Conservation (phyloP, 2,797 vertebrate genomes). For the Oophaga sylvatica region DNA sequence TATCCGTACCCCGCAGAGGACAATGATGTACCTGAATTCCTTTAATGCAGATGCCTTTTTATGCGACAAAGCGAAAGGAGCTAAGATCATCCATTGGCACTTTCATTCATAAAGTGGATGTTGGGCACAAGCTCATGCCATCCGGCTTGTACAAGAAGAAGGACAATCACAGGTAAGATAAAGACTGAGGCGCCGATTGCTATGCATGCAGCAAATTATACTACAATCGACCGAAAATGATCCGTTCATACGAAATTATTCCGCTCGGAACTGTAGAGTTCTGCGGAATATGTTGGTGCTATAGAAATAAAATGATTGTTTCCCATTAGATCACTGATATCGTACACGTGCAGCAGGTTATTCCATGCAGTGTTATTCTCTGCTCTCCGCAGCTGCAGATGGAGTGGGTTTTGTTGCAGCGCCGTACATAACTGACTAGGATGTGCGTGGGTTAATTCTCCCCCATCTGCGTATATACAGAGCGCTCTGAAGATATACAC, state of each 20-base stretch:
- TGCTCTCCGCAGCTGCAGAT: background rate
- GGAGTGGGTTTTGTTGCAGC: background rate
- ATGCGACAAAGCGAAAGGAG: slow-evolving; percentile 84
- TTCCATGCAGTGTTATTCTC: background rate
- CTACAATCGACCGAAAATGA: too few species aligned
- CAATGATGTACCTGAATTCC: slow-evolving; percentile 47
- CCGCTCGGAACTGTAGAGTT: too few species aligned
- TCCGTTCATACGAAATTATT: too few species aligned
- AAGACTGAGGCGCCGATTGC: background rate
- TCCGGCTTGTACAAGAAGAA: slow-evolving; percentile 69
- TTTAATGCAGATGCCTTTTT: slow-evolving; percentile 51
- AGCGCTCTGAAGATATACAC: background rate
- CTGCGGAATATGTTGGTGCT: too few species aligned
- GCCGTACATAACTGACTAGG: background rate
- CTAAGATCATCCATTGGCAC: slow-evolving; percentile 85
- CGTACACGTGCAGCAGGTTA: background rate
- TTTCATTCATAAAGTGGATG: slow-evolving; percentile 83
- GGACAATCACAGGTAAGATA: slow-evolving; percentile 28
- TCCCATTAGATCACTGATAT: too few species aligned
- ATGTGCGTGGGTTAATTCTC: background rate
- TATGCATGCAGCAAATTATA: too few species aligned
- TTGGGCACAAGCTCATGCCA: slow-evolving; percentile 64
- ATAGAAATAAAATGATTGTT: too few species aligned
- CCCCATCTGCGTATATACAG: background rate
- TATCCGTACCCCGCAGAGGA: background rate